These are phyloP conservation scores for Hippocampus barbouri DNA, from an alignment of 2,113 vertebrate species.

Conservation along the genomic window DNA sequence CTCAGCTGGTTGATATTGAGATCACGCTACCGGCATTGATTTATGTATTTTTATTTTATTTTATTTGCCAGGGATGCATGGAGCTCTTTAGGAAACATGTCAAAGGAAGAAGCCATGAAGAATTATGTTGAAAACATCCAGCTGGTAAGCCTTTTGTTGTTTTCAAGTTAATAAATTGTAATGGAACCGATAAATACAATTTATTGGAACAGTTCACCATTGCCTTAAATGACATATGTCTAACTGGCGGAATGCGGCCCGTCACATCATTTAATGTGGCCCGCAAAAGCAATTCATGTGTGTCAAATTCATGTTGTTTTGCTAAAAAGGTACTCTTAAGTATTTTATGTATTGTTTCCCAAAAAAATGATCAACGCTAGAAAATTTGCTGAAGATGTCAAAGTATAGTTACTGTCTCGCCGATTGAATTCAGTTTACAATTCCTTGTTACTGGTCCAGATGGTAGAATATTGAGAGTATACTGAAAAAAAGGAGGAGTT, in stretches of 20 bases:
- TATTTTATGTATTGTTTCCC: neutral
- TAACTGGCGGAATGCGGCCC: too few species aligned
- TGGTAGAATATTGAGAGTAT: neutral
- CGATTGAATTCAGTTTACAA: neutral
- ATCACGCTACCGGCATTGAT: neutral
- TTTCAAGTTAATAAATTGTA: neutral
- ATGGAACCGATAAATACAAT: neutral
- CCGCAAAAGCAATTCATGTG: too few species aligned
- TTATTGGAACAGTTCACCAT: too few species aligned
- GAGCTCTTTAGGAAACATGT: constrained; percentile 89
- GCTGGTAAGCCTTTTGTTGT: constrained; percentile 71
- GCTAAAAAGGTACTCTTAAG: too few species aligned
- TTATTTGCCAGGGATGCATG: constrained; percentile 84
- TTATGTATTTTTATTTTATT: constrained; percentile 29
- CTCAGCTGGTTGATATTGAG: neutral
- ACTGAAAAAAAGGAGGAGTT: neutral
- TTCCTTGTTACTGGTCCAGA: neutral
- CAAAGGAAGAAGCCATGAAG: constrained; percentile 92
- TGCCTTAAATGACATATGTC: neutral
- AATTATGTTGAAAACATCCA: constrained; percentile 96
- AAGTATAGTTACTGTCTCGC: neutral
- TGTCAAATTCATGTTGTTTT: too few species aligned
- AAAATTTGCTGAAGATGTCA: neutral
- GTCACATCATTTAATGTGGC: too few species aligned
- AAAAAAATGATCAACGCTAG: neutral